Percentiles rank a stretch among this genome's conserved stretches.
Conservation (phyloP, 1,140 invertebrate genomes). For the Pogonognathellus flavescens region DNA sequence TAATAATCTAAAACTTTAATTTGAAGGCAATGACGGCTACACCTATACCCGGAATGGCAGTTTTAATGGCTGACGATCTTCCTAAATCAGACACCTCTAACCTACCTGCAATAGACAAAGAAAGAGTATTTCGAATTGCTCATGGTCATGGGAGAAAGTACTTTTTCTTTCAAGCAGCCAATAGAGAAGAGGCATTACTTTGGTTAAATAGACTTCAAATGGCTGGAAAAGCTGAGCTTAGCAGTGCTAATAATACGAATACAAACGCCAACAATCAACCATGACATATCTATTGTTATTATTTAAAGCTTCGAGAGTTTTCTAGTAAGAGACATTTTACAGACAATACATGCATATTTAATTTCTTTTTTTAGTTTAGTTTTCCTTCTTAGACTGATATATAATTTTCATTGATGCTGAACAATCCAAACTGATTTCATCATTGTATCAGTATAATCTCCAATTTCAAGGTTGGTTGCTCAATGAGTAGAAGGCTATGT, state of each 20-base stretch:
- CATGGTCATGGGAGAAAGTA: slow-evolving; percentile 62
- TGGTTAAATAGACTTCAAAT: slow-evolving; percentile 72
- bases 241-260: slow-evolving; percentile 38
- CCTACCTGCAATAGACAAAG: slow-evolving; percentile 55
- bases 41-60: slow-evolving; percentile 73
- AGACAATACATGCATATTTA: background rate
- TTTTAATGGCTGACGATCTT: slow-evolving; percentile 61
- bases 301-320: background rate
- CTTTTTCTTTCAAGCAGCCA: slow-evolving; percentile 62
- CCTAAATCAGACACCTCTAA: slow-evolving; percentile 59
- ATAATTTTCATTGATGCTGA: background rate
- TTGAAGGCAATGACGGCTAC: slow-evolving; percentile 75
- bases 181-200: slow-evolving; percentile 67
- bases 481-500: background rate
- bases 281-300: slow-evolving; percentile 62
- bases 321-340: background rate
- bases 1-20: slow-evolving; percentile 30
- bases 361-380: background rate
- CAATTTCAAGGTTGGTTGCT: background rate
- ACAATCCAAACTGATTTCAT: background rate
- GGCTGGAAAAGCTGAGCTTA: slow-evolving; percentile 73
- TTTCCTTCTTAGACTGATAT: too few relatives aligned
- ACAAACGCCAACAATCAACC: slow-evolving; percentile 56
- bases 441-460: background rate
- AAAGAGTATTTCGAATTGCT: slow-evolving; percentile 61